Evolutionary conservation across 2,888 invertebrate species (phyloP), one percentile per base, ranked within the genome.

Genomic region (Sepioteuthis lessoniana): DNA sequence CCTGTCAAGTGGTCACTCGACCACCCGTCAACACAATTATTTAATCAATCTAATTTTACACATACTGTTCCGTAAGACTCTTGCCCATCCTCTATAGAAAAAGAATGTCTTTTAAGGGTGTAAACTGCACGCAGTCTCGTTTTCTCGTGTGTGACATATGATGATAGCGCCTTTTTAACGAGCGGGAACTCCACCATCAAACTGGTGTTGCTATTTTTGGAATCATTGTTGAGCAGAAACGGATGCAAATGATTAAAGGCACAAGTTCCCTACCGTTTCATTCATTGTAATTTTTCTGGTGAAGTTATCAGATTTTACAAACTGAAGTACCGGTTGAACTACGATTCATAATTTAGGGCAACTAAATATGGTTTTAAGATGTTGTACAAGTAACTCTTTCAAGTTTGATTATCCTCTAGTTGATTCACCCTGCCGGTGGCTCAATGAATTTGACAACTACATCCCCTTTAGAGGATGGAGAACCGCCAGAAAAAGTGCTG

Each of bases 1-100:
- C 8, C 76, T 76, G 31, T 76, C n/a, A 76, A 76, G 76, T 76
- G 76, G 76, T 76, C 76, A 76, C 76, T 76, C 76, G 76, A 76
- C 10, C 76, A 76, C 76, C 76, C 76, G n/a, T 76, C n/a, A 76
- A 76, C 76, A n/a, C 76, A 76, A 76, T 76, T 76, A 76, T 76
- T 55, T 55, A 21, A 55, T 50, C 50, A 31, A 31, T 76, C 76
- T 76, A 76, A 76, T n/a, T 76, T 76, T 76, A 76, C 76, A 76
- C 76, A n/a, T n/a, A 76, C 76, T n/a, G 76, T 76, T 7, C 76
- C n/a, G 76, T 76, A 76, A 76, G n/a, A n/a, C 31, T 76, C 31
- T 76, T 16, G 76, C 76, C 76, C 76, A 76, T 76, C 76, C 76
- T n/a, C 31, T 10, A 31, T n/a, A 5, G n/a, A n/a, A n/a, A 10